Percentiles rank a stretch among this genome's conserved stretches.
Evolutionary conservation across 1,140 invertebrate species (phyloP).

Genomic region (Stegodyphus mimosarum): DNA sequence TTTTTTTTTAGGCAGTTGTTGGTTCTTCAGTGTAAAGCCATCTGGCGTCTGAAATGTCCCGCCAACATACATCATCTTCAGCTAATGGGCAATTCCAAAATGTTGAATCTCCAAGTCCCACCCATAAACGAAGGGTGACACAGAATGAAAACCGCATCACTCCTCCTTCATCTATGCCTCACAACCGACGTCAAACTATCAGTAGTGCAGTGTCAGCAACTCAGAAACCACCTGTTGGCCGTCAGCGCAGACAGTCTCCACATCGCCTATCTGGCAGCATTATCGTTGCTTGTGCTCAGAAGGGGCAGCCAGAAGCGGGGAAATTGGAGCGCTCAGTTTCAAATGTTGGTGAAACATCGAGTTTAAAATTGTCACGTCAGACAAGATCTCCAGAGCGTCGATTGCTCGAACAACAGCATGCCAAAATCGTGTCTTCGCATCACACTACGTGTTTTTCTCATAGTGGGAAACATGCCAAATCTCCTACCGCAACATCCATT

Average conservation of each 20-base stretch:
- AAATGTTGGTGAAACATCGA: not conserved
- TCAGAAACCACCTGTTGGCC: not conserved
- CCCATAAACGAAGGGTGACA: slow-evolving; percentile 24
- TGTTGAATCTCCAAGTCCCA: slow-evolving; percentile 37
- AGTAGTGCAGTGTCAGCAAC: too few species aligned
- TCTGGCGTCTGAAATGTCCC: slow-evolving; percentile 28
- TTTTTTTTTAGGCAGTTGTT: not conserved
- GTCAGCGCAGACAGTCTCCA: slow-evolving; percentile 33
- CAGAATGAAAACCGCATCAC: slow-evolving; percentile 42
- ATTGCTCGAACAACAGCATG: not conserved
- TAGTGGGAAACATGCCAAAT: slow-evolving; percentile 17
- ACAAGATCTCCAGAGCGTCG: slow-evolving; percentile 20
- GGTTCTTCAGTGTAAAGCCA: not conserved
- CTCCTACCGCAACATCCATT: slow-evolving; percentile 3
- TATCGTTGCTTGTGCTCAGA: not conserved
- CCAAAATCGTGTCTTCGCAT: slow-evolving; percentile 10
- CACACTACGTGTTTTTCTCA: slow-evolving; percentile 37
- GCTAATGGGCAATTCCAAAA: slow-evolving; percentile 33
- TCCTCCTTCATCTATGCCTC: slow-evolving; percentile 15
- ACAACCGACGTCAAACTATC: not conserved
- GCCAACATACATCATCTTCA: slow-evolving; percentile 26
- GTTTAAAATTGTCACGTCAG: not conserved
- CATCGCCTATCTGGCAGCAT: not conserved
- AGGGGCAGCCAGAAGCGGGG: not conserved
- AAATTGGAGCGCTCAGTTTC: slow-evolving; percentile 17